A percentile compares a stretch with the other conserved stretches of the same genome.
Conservation (phyloP, 2,113 vertebrate genomes). For the Tragulus kanchil region DNA sequence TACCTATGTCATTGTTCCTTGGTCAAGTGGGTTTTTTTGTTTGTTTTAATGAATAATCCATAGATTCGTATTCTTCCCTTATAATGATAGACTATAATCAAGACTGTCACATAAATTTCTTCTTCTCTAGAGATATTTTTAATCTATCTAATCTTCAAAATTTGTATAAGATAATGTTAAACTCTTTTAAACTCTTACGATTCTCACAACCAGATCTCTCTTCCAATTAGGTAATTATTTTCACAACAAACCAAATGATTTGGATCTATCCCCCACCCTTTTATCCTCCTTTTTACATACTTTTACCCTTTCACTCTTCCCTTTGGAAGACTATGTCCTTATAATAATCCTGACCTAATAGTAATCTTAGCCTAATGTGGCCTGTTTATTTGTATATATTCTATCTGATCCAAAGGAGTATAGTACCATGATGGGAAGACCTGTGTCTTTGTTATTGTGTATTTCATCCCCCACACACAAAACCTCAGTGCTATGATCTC, state of each 20-base stretch:
- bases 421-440: background rate
- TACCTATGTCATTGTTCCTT: background rate
- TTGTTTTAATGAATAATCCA: background rate
- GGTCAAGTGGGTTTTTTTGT: background rate
- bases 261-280: background rate
- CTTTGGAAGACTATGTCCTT: background rate
- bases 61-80: background rate
- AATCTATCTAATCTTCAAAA: background rate
- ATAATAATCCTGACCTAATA: too few relatives aligned
- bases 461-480: background rate
- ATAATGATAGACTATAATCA: background rate
- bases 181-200: background rate
- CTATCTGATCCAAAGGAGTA: background rate
- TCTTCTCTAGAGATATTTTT: background rate
- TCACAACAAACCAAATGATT: background rate
- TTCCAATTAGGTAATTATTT: background rate
- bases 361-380: background rate
- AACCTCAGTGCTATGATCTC: background rate
- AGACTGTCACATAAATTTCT: background rate
- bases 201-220: background rate
- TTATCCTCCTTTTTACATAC: background rate
- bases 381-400: background rate
- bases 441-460: background rate
- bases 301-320: background rate
- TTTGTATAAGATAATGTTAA: background rate